These are phyloP conservation scores for Selene dorsalis DNA, from an alignment of 2,797 vertebrate species.

Conservation along the genomic window DNA sequence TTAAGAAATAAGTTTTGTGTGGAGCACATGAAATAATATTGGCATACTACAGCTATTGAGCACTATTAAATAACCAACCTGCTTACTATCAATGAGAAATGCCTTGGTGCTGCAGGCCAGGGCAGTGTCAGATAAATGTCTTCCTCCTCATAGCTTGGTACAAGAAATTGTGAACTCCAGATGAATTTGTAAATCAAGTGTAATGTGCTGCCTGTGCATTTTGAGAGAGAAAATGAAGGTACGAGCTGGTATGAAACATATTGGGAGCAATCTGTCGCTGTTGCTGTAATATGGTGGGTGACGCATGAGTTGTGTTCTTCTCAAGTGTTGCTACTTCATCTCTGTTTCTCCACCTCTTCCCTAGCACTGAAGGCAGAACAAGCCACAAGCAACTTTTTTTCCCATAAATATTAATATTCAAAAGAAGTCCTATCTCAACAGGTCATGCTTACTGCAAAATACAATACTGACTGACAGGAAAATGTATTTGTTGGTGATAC, in stretches of 20 bases:
- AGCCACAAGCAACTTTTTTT: conserved; percentile 47
- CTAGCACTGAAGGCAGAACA: conserved; percentile 70
- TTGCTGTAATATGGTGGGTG: conserved; percentile 53
- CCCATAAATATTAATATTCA: conserved; percentile 67
- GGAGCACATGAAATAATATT: conserved; percentile 55
- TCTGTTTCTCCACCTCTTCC: conserved; percentile 59
- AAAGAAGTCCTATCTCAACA: conserved; percentile 54
- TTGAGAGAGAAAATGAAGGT: conserved; percentile 70
- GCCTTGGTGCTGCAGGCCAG: conserved; percentile 56
- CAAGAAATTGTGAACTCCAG: conserved; percentile 70
- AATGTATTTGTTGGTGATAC: conserved; percentile 66
- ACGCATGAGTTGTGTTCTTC: conserved; percentile 64
- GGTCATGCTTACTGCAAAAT: conserved; percentile 63
- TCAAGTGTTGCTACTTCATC: conserved; percentile 65
- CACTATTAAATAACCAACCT: conserved; percentile 70
- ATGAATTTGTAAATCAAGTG: conserved; percentile 81
- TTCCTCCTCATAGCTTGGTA: conserved; percentile 41
- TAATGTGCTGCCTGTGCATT: conserved; percentile 79
- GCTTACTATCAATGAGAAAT: conserved; percentile 72
- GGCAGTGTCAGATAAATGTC: conserved; percentile 68
- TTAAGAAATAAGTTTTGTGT: conserved; percentile 34
- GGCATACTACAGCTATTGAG: conserved; percentile 56
- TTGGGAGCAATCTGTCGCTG: conserved; percentile 75
- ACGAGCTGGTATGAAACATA: conserved; percentile 72
- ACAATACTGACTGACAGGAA: conserved; percentile 65